Base-by-base conservation (phyloP, 2,888 invertebrate species). In the Sturmia bella region DNA sequence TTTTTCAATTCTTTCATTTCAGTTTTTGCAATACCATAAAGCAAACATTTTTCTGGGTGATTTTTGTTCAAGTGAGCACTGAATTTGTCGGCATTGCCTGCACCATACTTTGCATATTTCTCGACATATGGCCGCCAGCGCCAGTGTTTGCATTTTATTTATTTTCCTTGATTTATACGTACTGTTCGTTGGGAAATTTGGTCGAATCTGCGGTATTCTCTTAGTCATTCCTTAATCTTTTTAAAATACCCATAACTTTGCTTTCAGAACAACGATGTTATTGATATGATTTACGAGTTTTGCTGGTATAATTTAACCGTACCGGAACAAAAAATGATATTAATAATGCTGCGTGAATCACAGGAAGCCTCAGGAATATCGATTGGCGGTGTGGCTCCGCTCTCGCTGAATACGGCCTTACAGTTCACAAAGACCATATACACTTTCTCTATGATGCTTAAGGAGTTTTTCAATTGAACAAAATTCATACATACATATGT, bases 301-400 rank as follows among this genome's bases (percentile, higher is more conserved):
- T 19, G 83, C 9, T 88, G 88, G 86, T 87, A 86, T 32, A 80
- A 83, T 32, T 76, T 88, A 45, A 80, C 87, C 0, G 37, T 63
- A 4, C 12, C 27, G 1, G 84, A 86, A 70, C 85, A 85, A 50
- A 86, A 85, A 19, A 57, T 86, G 43, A 4, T 87, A 12, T 61
- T 86, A 9, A 57, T 85, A 1, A 87, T 87, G 87, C 43, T 87
- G 57, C 59, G 81, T 19, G 84, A 85, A 37, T 72, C 86, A 0
- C 87, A 87, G 19, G 72, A 73, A 4, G 77, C 81, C 4, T 27
- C 56, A 0, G 50, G 68, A 17, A 69, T 87, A 4, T 81, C 85
- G 4, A 82, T 86, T 5, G 86, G 83, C n/a, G 75, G 76, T 24
- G 68, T 87, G 39, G 74, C 85, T 63, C 86, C 86, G 1, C 50